A percentile compares a stretch with the other conserved stretches of the same genome.
Conservation (phyloP, 53 echinoderm and acorn worm species). For the Arbacia lixula region DNA sequence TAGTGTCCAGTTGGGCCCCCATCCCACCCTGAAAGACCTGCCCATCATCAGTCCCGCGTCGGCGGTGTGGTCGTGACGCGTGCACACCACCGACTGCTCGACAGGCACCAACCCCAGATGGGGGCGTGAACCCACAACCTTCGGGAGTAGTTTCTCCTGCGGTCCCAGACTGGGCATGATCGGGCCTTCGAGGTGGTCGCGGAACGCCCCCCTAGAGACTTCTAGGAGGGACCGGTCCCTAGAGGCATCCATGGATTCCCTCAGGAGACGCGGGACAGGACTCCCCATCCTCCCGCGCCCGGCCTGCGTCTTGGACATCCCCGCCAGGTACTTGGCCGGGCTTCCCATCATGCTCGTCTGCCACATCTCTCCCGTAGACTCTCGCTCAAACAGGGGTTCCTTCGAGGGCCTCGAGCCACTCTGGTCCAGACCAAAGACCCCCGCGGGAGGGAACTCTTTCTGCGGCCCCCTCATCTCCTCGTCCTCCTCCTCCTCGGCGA, state of each 20-base stretch:
- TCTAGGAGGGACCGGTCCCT: conserved; percentile 29
- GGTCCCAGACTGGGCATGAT: conserved; percentile 57
- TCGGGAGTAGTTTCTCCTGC: conserved; percentile 56
- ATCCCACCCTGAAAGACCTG: conserved; percentile 86
- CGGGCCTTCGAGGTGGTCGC: conserved; percentile 17
- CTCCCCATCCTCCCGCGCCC: conserved; percentile 36
- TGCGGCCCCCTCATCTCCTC: conserved; percentile 19
- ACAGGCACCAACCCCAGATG: conserved; percentile 73
- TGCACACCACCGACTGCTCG: conserved; percentile 70
- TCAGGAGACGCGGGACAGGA: conserved; percentile 54
- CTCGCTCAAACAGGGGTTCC: conserved; percentile 30
- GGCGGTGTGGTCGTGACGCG: conserved; percentile 63
- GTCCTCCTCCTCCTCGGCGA: conserved; percentile 78
- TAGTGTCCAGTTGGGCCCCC: conserved; percentile 94
- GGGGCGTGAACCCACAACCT: conserved; percentile 84
- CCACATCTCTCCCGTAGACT: conserved; percentile 28
- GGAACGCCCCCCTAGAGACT: neutral
- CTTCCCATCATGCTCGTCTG: conserved; percentile 73
- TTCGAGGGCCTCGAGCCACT: neutral
- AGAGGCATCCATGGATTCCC: conserved; percentile 49
- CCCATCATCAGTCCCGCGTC: conserved; percentile 87
- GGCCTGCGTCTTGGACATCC: conserved; percentile 39
- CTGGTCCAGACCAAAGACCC: too few species aligned
- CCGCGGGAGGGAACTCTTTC: neutral
- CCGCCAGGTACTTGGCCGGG: conserved; percentile 77